These are phyloP conservation scores for Podarcis muralis DNA, from an alignment of 2,113 vertebrate genomes.

Conservation along the genomic window DNA sequence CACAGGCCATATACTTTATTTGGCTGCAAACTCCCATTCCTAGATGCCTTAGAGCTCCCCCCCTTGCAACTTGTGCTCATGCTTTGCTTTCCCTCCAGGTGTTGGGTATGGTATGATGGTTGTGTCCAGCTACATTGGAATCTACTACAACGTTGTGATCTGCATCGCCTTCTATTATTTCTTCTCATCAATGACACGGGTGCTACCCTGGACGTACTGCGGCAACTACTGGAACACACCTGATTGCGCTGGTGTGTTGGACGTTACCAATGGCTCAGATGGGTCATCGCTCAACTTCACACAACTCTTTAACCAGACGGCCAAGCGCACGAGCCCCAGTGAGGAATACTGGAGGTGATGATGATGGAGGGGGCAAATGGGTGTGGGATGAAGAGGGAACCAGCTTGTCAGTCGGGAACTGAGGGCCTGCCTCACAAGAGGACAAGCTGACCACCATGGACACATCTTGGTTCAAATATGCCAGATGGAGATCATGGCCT, in stretches of 20 bases:
- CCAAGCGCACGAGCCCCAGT: constrained; percentile 94
- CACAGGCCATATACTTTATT: background rate
- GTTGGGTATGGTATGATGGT: constrained; percentile 99
- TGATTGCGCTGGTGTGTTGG: constrained; percentile 86
- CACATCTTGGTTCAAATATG: background rate
- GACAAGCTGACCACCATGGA: background rate
- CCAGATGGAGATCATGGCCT: background rate
- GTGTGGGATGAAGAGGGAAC: background rate
- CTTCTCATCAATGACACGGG: constrained; percentile 93
- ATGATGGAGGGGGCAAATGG: background rate
- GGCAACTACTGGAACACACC: constrained; percentile 93
- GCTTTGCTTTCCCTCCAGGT: constrained; percentile 76
- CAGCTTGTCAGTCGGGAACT: background rate
- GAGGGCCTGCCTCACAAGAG: background rate
- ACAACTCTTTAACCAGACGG: constrained; percentile 82
- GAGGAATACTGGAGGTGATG: constrained; percentile 98
- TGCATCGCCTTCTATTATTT: constrained; percentile 99
- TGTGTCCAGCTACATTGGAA: constrained; percentile 97
- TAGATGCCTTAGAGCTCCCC: background rate
- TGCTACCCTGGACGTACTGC: constrained; percentile 98
- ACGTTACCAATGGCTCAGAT: constrained; percentile 69
- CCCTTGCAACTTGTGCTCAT: constrained; percentile 35
- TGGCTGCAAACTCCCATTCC: too few relatives aligned
- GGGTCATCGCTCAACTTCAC: constrained; percentile 73
- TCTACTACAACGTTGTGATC: constrained; percentile 99